A percentile compares a stretch with the other conserved stretches of the same genome.
These are phyloP conservation scores for Xenentodon cancila DNA, from an alignment of 2,797 vertebrate genomes.

Conservation along the genomic window DNA sequence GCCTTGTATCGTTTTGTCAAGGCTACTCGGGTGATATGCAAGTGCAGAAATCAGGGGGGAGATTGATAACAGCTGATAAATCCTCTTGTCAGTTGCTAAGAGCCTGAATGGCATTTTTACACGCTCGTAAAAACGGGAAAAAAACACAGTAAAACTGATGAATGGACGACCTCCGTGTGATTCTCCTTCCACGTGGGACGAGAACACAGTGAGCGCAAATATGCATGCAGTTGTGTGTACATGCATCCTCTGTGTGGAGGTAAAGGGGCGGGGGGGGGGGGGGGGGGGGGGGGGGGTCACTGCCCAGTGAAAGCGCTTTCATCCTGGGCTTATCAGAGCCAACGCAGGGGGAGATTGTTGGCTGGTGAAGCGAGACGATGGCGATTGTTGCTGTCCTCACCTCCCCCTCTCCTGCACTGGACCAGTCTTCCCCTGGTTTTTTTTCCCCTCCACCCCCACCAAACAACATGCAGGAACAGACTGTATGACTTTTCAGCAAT, in stretches of 20 bases:
- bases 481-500: conserved; percentile 18
- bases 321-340: conserved; percentile 77
- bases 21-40: conserved; percentile 53
- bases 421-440: conserved; percentile 25
- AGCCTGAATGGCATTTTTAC: conserved; percentile 65
- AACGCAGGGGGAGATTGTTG: conserved; percentile 69
- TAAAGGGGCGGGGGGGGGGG: conserved; percentile 7
- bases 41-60: conserved; percentile 74
- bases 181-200: conserved; percentile 10
- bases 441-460: not conserved
- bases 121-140: conserved; percentile 53
- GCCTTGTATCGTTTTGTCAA: conserved; percentile 68
- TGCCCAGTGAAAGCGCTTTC: conserved; percentile 68
- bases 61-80: conserved; percentile 86
- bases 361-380: conserved; percentile 57
- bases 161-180: conserved; percentile 30
- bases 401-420: conserved; percentile 13
- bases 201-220: conserved; percentile 46
- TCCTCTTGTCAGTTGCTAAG: conserved; percentile 37
- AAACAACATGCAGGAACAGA: conserved; percentile 7
- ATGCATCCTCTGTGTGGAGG: conserved; percentile 33
- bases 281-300: conserved; percentile 17
- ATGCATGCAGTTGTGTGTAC: conserved; percentile 32
- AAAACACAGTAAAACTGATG: conserved; percentile 49
- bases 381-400: conserved; percentile 26